These are phyloP conservation scores for Harpalus rubripes DNA, from an alignment of 2,888 invertebrate genomes.

Conservation along the genomic window DNA sequence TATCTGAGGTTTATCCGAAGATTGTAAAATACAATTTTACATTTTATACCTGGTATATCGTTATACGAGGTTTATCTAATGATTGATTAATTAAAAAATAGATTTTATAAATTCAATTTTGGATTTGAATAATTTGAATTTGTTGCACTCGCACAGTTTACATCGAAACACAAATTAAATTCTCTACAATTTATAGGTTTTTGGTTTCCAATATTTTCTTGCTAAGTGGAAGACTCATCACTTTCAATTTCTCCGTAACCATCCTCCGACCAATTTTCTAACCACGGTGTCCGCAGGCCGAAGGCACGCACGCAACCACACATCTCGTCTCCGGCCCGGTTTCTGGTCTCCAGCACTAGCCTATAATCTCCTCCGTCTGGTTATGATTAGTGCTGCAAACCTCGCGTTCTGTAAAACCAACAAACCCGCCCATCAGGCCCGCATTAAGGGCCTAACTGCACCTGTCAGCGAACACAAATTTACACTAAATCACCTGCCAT, in stretches of 20 bases:
- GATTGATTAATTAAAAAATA: too few relatives aligned
- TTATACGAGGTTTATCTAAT: too few relatives aligned
- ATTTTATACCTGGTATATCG: too few relatives aligned
- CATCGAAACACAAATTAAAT: neutral
- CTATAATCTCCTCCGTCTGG: slow-evolving; percentile 60
- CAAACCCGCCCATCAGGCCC: slow-evolving; percentile 66
- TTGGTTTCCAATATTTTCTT: too few relatives aligned
- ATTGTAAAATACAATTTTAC: too few relatives aligned
- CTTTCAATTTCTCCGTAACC: neutral
- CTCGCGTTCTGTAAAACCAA: slow-evolving; percentile 67
- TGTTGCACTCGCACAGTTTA: too few relatives aligned
- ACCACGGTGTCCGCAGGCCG: neutral
- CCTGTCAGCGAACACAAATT: slow-evolving; percentile 65
- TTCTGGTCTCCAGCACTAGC: neutral
- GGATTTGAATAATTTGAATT: too few relatives aligned
- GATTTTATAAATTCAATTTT: too few relatives aligned
- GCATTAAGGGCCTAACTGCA: slow-evolving; percentile 66
- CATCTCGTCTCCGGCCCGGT: neutral
- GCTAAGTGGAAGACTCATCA: neutral
- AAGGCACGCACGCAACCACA: neutral
- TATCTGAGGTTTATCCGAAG: too few relatives aligned
- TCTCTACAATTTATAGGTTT: neutral
- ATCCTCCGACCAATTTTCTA: neutral
- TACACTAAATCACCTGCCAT: slow-evolving; percentile 64
- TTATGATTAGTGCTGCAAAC: slow-evolving; percentile 65